Percentiles rank a stretch among this genome's conserved stretches.
Conservation (phyloP, 2,888 invertebrate genomes). For the Dryocosmus kuriphilus region DNA sequence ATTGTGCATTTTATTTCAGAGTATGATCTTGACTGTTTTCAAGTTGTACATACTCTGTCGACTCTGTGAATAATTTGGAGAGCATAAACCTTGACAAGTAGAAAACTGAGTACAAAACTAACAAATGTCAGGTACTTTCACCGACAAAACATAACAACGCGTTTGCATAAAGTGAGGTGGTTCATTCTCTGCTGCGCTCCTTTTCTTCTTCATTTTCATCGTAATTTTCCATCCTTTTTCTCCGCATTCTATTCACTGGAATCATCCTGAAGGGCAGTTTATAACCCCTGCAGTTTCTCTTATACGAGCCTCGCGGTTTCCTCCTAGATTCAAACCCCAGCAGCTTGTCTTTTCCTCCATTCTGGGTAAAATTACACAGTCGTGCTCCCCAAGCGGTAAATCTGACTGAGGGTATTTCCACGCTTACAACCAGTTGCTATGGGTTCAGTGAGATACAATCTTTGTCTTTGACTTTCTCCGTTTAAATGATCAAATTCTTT, state of each 20-base stretch:
- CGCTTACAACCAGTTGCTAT: too few species aligned
- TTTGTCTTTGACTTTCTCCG: too few species aligned
- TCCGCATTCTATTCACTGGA: background rate
- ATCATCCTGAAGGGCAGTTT: slow-evolving; percentile 38
- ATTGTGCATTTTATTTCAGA: background rate
- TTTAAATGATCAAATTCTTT: too few species aligned
- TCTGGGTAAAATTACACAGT: slow-evolving; percentile 52
- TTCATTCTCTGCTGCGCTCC: background rate
- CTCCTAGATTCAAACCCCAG: slow-evolving; percentile 3
- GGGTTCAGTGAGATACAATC: too few species aligned
- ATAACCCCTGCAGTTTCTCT: slow-evolving; percentile 38
- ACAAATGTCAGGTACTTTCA: slow-evolving; percentile 1
- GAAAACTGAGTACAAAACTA: slow-evolving; percentile 10
- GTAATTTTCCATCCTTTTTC: slow-evolving; percentile 1
- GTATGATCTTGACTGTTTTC: slow-evolving; percentile 6
- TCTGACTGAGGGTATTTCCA: too few species aligned
- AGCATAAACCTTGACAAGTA: background rate
- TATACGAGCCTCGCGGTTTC: slow-evolving; percentile 15
- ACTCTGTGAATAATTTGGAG: slow-evolving; percentile 18
- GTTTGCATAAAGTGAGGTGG: background rate
- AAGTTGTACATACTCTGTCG: background rate
- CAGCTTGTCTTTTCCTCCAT: slow-evolving; percentile 15
- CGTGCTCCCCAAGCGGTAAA: background rate
- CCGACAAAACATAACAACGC: slow-evolving; percentile 1
- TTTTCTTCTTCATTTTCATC: background rate